Conservation (phyloP, 1,140 invertebrate genomes). For the Drosophila sechellia region DNA sequence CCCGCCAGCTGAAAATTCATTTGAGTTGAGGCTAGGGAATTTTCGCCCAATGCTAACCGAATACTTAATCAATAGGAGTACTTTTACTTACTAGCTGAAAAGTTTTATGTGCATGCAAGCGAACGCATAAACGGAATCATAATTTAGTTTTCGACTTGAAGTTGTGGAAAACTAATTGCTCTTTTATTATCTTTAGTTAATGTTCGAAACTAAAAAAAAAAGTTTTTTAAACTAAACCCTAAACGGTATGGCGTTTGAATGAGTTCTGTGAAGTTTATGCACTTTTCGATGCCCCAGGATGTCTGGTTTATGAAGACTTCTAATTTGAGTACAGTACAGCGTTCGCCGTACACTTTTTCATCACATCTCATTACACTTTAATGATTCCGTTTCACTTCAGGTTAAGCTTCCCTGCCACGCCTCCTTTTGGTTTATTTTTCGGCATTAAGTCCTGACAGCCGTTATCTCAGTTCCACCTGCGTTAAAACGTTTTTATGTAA, state of each 20-base stretch:
- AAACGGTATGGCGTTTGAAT: too few relatives aligned
- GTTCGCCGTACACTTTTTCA: neutral
- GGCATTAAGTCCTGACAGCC: conserved; percentile 19
- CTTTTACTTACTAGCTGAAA: neutral
- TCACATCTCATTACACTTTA: conserved; percentile 10
- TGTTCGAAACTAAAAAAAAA: too few relatives aligned
- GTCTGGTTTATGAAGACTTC: neutral
- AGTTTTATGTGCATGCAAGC: too few relatives aligned
- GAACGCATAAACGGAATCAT: neutral
- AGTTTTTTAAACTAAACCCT: too few relatives aligned
- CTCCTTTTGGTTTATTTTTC: neutral
- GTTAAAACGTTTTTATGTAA: conserved; percentile 25
- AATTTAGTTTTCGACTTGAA: neutral
- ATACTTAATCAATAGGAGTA: neutral
- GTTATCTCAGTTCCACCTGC: conserved; percentile 30
- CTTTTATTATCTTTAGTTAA: too few relatives aligned
- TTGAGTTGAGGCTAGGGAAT: conserved; percentile 17
- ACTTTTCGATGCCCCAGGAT: neutral
- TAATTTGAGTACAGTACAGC: conserved; percentile 3
- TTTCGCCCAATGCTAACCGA: conserved; percentile 1
- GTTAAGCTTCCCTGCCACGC: neutral
- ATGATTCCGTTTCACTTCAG: neutral
- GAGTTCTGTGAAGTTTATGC: neutral
- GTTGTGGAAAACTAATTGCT: neutral
- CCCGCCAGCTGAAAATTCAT: neutral